Conservation (phyloP, 2,888 invertebrate genomes). For the Tryphoninae sp. region DNA sequence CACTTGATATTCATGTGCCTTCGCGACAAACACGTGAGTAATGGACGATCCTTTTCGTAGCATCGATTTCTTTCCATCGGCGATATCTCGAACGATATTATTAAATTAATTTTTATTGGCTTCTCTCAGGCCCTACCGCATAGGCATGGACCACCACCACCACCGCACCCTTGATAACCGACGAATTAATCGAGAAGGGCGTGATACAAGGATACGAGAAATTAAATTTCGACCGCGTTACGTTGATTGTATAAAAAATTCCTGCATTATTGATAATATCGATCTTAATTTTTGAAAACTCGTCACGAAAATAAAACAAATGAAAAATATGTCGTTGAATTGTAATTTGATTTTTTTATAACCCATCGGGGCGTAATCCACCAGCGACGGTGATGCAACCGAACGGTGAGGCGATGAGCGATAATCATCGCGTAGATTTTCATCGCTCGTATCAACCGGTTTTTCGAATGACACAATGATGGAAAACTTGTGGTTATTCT, state of each 20-base stretch:
- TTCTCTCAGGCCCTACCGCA: slow-evolving; percentile 7
- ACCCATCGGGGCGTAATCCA: no score
- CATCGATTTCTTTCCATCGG: neutral
- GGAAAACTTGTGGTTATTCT: neutral
- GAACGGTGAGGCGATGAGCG: neutral
- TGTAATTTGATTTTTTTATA: no score
- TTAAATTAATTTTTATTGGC: neutral
- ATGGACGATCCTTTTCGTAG: neutral
- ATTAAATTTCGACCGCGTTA: neutral
- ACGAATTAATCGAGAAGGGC: neutral
- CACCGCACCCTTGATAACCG: neutral
- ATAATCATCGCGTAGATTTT: neutral
- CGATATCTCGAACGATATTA: neutral
- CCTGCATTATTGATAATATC: no score
- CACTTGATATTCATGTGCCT: slow-evolving; percentile 49
- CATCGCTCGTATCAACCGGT: neutral
- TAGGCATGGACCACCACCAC: neutral
- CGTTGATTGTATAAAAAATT: no score
- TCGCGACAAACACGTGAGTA: slow-evolving; percentile 54
- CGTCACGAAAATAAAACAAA: no score
- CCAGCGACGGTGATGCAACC: neutral
- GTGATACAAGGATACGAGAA: neutral
- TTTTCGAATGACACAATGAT: neutral
- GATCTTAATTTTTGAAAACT: no score
- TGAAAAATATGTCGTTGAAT: no score